phyloP scores from a whole-genome alignment of 2,113 vertebrate species.

The Mugil cephalus region DNA sequence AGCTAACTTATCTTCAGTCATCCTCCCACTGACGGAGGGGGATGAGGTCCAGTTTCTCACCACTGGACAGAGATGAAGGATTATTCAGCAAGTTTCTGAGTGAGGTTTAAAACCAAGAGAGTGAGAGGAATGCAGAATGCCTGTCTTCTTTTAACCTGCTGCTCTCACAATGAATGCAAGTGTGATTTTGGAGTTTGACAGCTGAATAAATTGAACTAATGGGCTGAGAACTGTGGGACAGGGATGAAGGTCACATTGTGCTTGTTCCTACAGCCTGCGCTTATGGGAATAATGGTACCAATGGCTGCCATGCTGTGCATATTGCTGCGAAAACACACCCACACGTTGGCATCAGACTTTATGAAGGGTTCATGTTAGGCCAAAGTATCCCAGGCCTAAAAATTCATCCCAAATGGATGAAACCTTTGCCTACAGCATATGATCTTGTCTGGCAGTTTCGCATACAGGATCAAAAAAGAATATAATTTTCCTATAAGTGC shows the following conservation, averaged over 20 bases:
- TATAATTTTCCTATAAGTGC: too few species aligned
- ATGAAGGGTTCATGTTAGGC: constrained; percentile 1
- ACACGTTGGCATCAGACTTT: constrained; percentile 26
- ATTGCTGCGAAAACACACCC: constrained; percentile 31
- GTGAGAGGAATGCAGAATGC: constrained; percentile 57
- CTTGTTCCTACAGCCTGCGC: constrained; percentile 32
- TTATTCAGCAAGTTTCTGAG: constrained; percentile 70
- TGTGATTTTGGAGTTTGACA: constrained; percentile 73
- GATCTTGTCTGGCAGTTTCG: not conserved
- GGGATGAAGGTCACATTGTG: constrained; percentile 64
- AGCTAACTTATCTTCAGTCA: constrained; percentile 75
- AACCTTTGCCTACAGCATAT: constrained; percentile 14
- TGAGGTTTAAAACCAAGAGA: constrained; percentile 48
- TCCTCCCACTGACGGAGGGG: constrained; percentile 58
- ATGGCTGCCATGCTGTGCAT: constrained; percentile 26
- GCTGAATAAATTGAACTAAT: constrained; percentile 79
- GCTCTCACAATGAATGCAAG: constrained; percentile 55
- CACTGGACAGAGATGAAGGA: constrained; percentile 58
- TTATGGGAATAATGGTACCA: constrained; percentile 49
- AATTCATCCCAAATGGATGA: constrained; percentile 16
- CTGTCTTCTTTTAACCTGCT: constrained; percentile 62
- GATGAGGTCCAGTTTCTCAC: constrained; percentile 54
- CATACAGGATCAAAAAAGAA: too few species aligned
- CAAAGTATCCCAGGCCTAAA: constrained; percentile 37
- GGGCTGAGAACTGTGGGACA: constrained; percentile 61